Base-by-base conservation (phyloP, 2,888 invertebrate genomes). In the Limulus polyphemus region DNA sequence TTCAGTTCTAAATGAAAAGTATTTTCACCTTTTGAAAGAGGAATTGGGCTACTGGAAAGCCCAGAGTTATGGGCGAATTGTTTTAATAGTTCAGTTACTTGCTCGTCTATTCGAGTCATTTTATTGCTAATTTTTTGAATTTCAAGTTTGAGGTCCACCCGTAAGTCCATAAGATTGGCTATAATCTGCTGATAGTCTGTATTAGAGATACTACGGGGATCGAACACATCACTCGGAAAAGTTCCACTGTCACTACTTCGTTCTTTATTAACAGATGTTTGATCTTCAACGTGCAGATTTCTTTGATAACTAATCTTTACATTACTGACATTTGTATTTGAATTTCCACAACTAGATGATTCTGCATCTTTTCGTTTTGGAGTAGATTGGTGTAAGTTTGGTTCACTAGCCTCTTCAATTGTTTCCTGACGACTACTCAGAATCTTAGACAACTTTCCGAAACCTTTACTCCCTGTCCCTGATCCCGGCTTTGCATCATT, bases 41-140 rank as follows among this genome's bases (percentile, higher is more conserved):
- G 32, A 32, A 32, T 2, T 32, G 32, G 32, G 32, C 32, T 32
- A 32, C 32, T 32, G 7, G 32, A 32, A 32, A 7, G 32, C 32
- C 32, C 32, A 32, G 32, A 32, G 7, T 32, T 32, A 32, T 32
- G 32, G 32, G 32, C 3, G 7, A 32, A 32, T 7, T 98, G 95
- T 73, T 91, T 95, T 67, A 98, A 93, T 79, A 99, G 83, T 80
- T 95, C 95, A 75, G 94, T 95, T 69, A 95, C 92, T 79, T 94
- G 95, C 73, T 95, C 94, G 72, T 95, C 95, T 72, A 95, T 87
- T 70, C 88, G 84, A 1, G 87, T 87, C 75, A 95, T 83, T 77
- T 87, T 86, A 73, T 87, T 86, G 72, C 87, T 87, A 72, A 91
- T 81, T 68, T 84, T 81, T 75, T 89, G 88, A 71, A 90, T 85